Evolutionary conservation across 2,113 vertebrate genomes (phyloP).

Genomic region (Dipodomys stephensi): DNA sequence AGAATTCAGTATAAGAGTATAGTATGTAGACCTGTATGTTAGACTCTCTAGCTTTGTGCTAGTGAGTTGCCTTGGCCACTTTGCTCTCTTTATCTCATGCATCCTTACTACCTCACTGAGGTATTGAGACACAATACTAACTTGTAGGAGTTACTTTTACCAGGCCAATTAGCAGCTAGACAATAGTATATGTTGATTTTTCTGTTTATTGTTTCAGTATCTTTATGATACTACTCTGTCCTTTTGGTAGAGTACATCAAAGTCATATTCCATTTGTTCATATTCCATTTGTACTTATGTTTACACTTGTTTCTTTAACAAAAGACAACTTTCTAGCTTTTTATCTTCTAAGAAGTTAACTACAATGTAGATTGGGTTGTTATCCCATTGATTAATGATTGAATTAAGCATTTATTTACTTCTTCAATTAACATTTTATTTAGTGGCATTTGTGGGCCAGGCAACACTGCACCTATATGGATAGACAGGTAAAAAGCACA

Average conservation of each 20-base stretch:
- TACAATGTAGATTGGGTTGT: background rate
- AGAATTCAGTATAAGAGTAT: background rate
- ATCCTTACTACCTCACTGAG: background rate
- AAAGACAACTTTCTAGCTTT: background rate
- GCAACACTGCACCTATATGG: background rate
- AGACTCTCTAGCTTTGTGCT: background rate
- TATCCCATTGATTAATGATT: background rate
- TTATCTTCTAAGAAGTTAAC: constrained; percentile 19
- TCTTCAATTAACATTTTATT: constrained; percentile 31
- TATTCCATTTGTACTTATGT: background rate
- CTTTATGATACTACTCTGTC: background rate
- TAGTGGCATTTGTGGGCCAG: background rate
- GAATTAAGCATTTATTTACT: constrained; percentile 27
- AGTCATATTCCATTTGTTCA: background rate
- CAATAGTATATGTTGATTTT: background rate
- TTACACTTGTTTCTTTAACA: constrained; percentile 1
- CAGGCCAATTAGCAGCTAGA: background rate
- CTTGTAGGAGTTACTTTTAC: constrained; percentile 16
- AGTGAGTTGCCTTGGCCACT: background rate
- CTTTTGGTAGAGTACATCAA: background rate
- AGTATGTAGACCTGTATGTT: background rate
- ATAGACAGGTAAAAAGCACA: background rate
- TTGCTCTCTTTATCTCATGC: background rate
- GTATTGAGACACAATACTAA: background rate
- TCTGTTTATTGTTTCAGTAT: constrained; percentile 12